These are phyloP conservation scores for Acipenser ruthenus DNA, from an alignment of 2,797 vertebrate species.

Conservation along the genomic window DNA sequence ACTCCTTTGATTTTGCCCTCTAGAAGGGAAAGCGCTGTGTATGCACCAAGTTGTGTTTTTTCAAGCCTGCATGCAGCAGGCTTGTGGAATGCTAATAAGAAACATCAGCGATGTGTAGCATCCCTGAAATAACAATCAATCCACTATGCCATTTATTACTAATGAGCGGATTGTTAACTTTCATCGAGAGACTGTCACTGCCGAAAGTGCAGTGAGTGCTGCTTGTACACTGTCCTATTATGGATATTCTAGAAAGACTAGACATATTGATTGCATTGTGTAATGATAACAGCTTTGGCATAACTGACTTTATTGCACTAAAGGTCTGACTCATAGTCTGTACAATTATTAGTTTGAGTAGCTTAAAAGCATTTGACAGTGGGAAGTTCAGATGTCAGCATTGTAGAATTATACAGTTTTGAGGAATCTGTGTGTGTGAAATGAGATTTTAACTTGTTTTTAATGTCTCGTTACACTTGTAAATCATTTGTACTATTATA, in stretches of 20 bases:
- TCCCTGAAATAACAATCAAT: slow-evolving; percentile 19
- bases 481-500: too few species aligned
- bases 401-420: too few species aligned
- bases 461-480: too few species aligned
- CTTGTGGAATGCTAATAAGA: slow-evolving; percentile 28
- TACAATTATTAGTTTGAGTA: too few species aligned
- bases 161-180: slow-evolving; percentile 35
- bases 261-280: slow-evolving; percentile 16
- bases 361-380: too few species aligned
- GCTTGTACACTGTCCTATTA: slow-evolving; percentile 7
- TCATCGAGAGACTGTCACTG: slow-evolving; percentile 21
- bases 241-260: slow-evolving; percentile 12
- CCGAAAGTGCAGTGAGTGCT: not conserved
- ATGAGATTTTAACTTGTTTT: too few species aligned
- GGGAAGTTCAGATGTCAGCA: too few species aligned
- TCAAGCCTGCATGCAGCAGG: not conserved
- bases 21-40: not conserved
- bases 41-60: not conserved
- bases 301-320: not conserved
- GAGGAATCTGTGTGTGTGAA: too few species aligned
- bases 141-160: slow-evolving; percentile 27
- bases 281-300: not conserved
- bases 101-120: slow-evolving; percentile 28
- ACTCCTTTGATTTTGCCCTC: not conserved
- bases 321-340: not conserved